Percentiles rank a stretch among this genome's conserved stretches.
phyloP scores from a whole-genome alignment of 2,888 invertebrate genomes.

The Colletes collaris region DNA sequence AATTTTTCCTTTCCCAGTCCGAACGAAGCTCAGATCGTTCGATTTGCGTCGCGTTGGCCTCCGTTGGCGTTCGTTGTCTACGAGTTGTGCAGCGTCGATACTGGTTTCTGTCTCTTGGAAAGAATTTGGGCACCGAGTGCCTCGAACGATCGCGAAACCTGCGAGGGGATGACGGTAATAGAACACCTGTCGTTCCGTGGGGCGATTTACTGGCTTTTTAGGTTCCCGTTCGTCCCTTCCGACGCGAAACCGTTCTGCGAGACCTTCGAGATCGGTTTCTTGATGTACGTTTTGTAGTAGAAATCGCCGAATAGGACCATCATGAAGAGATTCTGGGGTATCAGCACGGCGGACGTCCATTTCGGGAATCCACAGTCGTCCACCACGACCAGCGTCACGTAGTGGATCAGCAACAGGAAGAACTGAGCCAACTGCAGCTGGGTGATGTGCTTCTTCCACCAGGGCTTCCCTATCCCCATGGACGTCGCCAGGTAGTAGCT shows the following conservation, averaged over 20 bases:
- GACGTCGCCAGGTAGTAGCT: conserved; percentile 90
- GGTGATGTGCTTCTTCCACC: conserved; percentile 95
- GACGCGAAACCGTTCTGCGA: conserved; percentile 60
- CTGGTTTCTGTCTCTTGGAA: too few species aligned
- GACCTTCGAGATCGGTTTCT: conserved; percentile 62
- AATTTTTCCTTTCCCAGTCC: too few species aligned
- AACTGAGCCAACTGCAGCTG: conserved; percentile 92
- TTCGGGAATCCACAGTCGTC: conserved; percentile 86
- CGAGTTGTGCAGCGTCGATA: too few species aligned
- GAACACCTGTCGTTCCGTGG: too few species aligned
- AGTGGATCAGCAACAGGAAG: conserved; percentile 85
- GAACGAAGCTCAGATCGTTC: background rate
- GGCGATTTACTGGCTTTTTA: conserved; percentile 60
- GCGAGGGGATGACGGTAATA: too few species aligned
- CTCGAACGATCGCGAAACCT: too few species aligned
- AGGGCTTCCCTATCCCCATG: conserved; percentile 85
- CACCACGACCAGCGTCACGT: conserved; percentile 82
- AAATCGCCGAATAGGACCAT: conserved; percentile 87
- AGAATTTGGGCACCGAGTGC: too few species aligned
- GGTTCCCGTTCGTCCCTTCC: conserved; percentile 62
- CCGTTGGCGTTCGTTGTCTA: too few species aligned
- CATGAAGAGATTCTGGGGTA: conserved; percentile 88
- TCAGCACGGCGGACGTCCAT: conserved; percentile 84
- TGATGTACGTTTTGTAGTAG: conserved; percentile 87
- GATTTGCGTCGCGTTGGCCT: background rate